Percentiles rank a stretch among this genome's conserved stretches.
These are phyloP conservation scores for Microtus richardsoni DNA, from an alignment of 2,113 vertebrate species.

Conservation along the genomic window DNA sequence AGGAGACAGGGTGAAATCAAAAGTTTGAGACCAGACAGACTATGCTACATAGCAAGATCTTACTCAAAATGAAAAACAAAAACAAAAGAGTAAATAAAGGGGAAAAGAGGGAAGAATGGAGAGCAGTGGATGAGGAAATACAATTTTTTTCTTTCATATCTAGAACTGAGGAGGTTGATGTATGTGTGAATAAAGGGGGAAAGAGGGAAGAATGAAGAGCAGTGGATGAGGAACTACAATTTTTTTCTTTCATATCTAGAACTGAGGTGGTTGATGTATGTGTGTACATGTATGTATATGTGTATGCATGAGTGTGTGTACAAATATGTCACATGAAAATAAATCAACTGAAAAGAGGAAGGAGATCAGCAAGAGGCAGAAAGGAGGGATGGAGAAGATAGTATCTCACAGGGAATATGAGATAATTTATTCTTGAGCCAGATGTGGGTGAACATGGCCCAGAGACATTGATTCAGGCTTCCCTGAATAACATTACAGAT, in stretches of 20 bases:
- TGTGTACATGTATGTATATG: background rate
- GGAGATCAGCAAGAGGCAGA: background rate
- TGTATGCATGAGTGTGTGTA: background rate
- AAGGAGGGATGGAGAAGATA: background rate
- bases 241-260: too few species aligned
- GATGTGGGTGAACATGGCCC: background rate
- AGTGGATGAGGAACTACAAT: too few species aligned
- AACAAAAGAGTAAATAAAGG: background rate
- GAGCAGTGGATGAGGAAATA: background rate
- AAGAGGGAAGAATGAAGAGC: too few species aligned
- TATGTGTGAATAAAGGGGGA: too few species aligned
- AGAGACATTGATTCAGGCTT: background rate
- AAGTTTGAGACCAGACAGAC: background rate
- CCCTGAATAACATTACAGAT: background rate
- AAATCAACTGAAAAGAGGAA: background rate
- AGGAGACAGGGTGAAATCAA: background rate
- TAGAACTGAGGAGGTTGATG: background rate
- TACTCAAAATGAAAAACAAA: background rate
- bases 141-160: background rate
- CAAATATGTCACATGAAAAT: background rate
- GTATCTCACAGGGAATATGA: background rate
- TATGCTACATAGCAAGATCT: background rate
- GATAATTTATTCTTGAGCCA: background rate
- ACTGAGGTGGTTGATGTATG: too few species aligned
- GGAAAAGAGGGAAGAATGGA: background rate